Evolutionary conservation across 2,797 vertebrate species (phyloP), one percentile per base, ranked within the genome.

Genomic region (Sparus aurata): DNA sequence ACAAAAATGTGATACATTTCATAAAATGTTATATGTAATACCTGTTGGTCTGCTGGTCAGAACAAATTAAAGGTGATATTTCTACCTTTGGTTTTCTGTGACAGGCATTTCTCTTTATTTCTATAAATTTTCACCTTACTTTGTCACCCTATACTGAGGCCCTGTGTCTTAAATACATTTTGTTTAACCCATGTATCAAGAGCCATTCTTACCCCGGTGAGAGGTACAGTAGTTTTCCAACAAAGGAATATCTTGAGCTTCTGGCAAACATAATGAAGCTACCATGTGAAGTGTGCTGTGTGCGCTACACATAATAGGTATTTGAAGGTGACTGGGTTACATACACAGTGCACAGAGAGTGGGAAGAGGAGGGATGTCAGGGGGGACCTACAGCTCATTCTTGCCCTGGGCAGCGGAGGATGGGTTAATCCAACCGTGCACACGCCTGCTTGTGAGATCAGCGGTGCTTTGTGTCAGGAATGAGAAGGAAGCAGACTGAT

Each of bases 311-410:
- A 70, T 43, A 52, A 50, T 38, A 17, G 18, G 17, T 57, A 60
- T 41, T 30, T 45, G 50, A 71, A 68, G 66, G 70, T 76, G 61
- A 77, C 17, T 49, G 65, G 57, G 62, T 53, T 41, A 68, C 10
- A 59, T 22, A 20, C 23, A 64, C 41, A 38, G 49, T 61, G 43
- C 30, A 65, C n/a, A 27, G 20, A 53, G 38, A 72, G 27, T n/a
- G 27, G 20, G 41, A 43, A 18, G 41, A 34, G 20, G 62, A 53
- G 46, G 34, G 16, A 69, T 22, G 27, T 73, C 27, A 70, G 30
- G 15, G 23, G 52, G 38, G 18, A 23, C 18, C 22, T 18, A 41
- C 25, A 52, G 18, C 17, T 67, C 15, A 30, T 53, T 68, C 53
- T 13, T 78, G 50, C 46, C 20, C 63, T 23, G 52, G 46, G 55